phyloP scores from a whole-genome alignment of 1,140 invertebrate species.

The Nymphalis io region DNA sequence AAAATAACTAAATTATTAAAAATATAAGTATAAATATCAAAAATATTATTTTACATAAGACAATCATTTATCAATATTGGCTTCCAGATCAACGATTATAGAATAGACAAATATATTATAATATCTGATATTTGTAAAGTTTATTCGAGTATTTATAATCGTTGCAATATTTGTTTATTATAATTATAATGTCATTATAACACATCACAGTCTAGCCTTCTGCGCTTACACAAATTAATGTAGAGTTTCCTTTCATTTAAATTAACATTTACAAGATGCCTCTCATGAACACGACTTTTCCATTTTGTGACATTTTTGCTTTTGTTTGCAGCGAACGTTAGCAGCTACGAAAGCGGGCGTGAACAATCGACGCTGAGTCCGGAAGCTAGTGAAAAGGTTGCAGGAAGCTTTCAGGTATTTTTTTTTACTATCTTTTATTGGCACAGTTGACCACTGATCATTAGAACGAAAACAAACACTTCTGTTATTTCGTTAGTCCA shows the following conservation, averaged over 20 bases:
- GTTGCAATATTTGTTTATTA: not conserved
- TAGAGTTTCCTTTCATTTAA: constrained; percentile 9
- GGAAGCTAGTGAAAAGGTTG: constrained; percentile 49
- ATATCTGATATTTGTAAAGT: too few relatives aligned
- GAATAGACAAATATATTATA: too few relatives aligned
- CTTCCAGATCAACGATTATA: too few relatives aligned
- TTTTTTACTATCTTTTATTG: constrained; percentile 16
- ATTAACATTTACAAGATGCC: constrained; percentile 5
- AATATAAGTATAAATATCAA: too few relatives aligned
- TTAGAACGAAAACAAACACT: not conserved
- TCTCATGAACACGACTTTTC: constrained; percentile 20
- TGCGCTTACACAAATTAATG: constrained; percentile 1
- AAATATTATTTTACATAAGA: too few relatives aligned
- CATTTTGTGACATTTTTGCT: constrained; percentile 37
- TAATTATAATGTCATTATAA: not conserved
- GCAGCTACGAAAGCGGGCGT: constrained; percentile 65
- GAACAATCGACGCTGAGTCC: constrained; percentile 60
- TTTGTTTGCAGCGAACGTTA: constrained; percentile 67
- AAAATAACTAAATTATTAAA: too few relatives aligned
- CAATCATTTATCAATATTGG: too few relatives aligned
- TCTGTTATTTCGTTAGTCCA: not conserved
- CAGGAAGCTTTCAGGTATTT: constrained; percentile 66
- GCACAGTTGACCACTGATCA: not conserved
- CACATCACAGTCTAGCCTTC: not conserved
- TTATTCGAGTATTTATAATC: too few relatives aligned